Conservation (phyloP, 2,888 invertebrate genomes). For the Parascotia fuliginaria region DNA sequence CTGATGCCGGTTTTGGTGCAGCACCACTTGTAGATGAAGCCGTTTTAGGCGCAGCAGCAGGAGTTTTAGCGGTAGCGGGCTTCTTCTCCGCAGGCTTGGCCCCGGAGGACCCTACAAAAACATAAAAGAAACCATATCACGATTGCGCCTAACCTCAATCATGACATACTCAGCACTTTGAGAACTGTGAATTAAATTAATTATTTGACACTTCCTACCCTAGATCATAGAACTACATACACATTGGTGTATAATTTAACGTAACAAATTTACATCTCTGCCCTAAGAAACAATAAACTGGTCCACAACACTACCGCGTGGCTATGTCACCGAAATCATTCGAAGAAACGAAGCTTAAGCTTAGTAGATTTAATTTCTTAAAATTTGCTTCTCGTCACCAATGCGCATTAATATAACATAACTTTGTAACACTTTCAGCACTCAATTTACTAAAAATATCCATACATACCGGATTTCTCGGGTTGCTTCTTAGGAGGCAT, state of each 20-base stretch:
- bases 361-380: neutral
- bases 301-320: conserved; percentile 64
- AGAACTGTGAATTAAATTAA: neutral
- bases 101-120: conserved; percentile 63
- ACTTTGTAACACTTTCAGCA: conserved; percentile 27
- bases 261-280: neutral
- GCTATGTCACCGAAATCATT: conserved; percentile 44
- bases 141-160: conserved; percentile 52
- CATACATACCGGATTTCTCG: conserved; percentile 92
- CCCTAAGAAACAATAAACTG: conserved; percentile 4
- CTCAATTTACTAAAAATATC: conserved; percentile 40
- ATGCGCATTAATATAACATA: neutral
- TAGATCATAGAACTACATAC: too few relatives aligned
- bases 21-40: conserved; percentile 52
- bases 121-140: neutral
- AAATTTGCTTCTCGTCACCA: neutral
- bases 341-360: neutral
- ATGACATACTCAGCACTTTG: neutral
- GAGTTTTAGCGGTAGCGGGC: conserved; percentile 73
- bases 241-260: neutral
- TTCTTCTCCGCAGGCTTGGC: conserved; percentile 81
- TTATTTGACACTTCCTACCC: neutral
- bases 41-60: conserved; percentile 77
- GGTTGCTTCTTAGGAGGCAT: conserved; percentile 96
- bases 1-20: conserved; percentile 69